Evolutionary conservation across 1,140 invertebrate species (phyloP).

Genomic region (Chironomus tepperi): DNA sequence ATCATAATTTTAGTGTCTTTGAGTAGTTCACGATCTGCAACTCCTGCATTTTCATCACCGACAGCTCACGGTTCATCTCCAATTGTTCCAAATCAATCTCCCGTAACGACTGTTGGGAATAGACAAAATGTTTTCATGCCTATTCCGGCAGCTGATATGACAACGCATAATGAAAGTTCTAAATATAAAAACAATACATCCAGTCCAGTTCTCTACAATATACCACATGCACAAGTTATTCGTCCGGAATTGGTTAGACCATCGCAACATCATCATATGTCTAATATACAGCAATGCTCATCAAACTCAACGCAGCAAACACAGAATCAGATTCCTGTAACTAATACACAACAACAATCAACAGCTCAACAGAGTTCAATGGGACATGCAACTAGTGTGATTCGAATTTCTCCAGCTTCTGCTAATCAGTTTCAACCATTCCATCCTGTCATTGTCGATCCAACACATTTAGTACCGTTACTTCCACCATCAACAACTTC

Average conservation of each 20-base stretch:
- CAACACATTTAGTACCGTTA: constrained; percentile 55
- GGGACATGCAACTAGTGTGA: constrained; percentile 61
- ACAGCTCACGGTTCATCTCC: constrained; percentile 58
- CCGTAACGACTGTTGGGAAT: constrained; percentile 47
- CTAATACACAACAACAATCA: constrained; percentile 34
- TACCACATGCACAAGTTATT: constrained; percentile 28
- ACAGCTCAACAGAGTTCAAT: constrained; percentile 30
- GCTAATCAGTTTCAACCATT: constrained; percentile 46
- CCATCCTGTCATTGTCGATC: constrained; percentile 59
- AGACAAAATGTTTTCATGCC: constrained; percentile 78
- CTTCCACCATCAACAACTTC: constrained; percentile 39
- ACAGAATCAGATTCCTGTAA: constrained; percentile 33
- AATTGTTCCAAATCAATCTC: constrained; percentile 52
- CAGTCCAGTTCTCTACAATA: constrained; percentile 37
- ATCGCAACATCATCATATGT: constrained; percentile 26
- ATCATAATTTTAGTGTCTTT: constrained; percentile 65
- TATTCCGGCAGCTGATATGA: constrained; percentile 57
- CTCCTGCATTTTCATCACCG: constrained; percentile 75
- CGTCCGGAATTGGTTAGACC: constrained; percentile 51
- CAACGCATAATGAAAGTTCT: neutral
- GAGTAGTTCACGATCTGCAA: constrained; percentile 82
- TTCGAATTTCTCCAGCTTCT: constrained; percentile 63
- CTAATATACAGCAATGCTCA: neutral
- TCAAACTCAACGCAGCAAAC: constrained; percentile 26
- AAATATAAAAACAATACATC: constrained; percentile 38